Conservation (phyloP, 2,797 vertebrate species). For the Microchirus variegatus region DNA sequence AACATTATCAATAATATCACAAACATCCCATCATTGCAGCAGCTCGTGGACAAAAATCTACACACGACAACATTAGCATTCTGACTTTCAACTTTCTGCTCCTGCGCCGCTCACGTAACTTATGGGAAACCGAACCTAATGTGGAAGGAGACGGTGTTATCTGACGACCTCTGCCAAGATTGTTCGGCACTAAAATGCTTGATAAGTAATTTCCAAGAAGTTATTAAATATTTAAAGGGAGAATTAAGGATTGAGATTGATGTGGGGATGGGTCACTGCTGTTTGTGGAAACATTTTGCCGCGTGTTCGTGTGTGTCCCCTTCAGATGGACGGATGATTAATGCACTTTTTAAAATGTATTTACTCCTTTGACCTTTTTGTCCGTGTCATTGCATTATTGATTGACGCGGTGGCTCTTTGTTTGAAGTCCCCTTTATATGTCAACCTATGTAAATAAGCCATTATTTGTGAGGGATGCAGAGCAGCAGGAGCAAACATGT, state of each 20-base stretch:
- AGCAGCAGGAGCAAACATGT: slow-evolving; percentile 15
- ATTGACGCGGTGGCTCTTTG: slow-evolving; percentile 21
- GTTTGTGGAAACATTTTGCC: not conserved
- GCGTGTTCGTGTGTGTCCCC: not conserved
- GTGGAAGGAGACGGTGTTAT: not conserved
- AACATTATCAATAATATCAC: no score
- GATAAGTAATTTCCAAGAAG: slow-evolving; percentile 8
- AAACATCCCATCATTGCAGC: no score
- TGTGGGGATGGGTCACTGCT: not conserved
- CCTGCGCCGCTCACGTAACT: not conserved
- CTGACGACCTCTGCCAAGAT: not conserved
- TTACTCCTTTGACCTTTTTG: slow-evolving; percentile 33
- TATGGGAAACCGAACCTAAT: not conserved
- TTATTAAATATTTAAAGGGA: slow-evolving; percentile 28
- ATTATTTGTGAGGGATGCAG: slow-evolving; percentile 36
- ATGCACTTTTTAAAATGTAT: slow-evolving; percentile 20
- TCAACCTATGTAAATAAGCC: slow-evolving; percentile 21
- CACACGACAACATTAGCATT: no score
- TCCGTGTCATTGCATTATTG: slow-evolving; percentile 32
- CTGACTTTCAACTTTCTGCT: no score
- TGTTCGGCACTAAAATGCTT: not conserved
- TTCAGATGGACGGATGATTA: slow-evolving; percentile 12
- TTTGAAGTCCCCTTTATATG: slow-evolving; percentile 19
- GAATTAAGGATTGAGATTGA: not conserved
- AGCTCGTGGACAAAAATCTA: no score